Percentiles rank a stretch among this genome's conserved stretches.
phyloP scores from a whole-genome alignment of 2,113 vertebrate genomes.

The Empidonax traillii region DNA sequence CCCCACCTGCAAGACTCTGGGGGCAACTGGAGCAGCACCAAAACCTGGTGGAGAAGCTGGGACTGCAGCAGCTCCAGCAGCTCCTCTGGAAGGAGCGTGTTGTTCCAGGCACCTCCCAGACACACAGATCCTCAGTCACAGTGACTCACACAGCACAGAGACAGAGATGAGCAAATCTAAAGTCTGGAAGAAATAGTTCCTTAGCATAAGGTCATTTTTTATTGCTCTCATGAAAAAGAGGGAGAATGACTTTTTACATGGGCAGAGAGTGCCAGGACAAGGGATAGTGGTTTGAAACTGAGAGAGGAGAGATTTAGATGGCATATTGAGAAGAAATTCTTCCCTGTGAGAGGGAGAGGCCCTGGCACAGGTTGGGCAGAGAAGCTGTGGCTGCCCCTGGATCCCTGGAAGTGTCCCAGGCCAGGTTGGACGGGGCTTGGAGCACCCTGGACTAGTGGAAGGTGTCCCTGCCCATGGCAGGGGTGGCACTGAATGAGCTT shows the following conservation, averaged over 20 bases:
- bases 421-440: background rate
- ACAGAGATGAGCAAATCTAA: background rate
- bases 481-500: rapidly evolving
- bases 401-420: background rate
- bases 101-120: background rate
- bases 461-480: background rate
- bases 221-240: background rate
- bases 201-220: background rate
- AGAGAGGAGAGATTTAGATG: background rate
- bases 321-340: rapidly evolving
- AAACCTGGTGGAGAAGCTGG: background rate
- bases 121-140: background rate
- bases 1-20: background rate
- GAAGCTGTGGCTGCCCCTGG: background rate
- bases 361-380: background rate
- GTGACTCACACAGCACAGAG: background rate
- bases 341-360: background rate
- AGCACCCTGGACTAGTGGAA: background rate
- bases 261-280: background rate
- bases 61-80: background rate
- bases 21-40: no score
- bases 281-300: background rate
- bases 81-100: no score
- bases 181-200: background rate
- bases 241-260: background rate